phyloP scores from a whole-genome alignment of 2,113 vertebrate genomes.

The Paracanthobrama guichenoti region DNA sequence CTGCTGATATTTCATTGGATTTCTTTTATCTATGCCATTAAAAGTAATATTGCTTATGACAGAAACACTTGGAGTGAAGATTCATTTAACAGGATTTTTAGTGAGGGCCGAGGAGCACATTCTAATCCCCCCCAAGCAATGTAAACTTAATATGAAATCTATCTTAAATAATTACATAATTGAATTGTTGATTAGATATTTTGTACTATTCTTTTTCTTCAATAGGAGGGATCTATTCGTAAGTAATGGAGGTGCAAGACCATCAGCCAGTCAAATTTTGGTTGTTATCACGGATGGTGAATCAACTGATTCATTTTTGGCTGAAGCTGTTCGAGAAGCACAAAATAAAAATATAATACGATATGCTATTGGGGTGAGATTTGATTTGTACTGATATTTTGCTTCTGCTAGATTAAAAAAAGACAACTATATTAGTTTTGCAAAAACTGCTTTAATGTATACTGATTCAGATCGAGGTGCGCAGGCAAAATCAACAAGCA shows the following conservation, averaged over 20 bases:
- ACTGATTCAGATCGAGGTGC: too few relatives aligned
- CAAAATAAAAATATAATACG: conserved; percentile 50
- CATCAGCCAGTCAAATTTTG: conserved; percentile 63
- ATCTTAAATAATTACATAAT: background rate
- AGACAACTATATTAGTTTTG: too few relatives aligned
- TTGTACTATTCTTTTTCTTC: background rate
- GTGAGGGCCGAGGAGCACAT: background rate
- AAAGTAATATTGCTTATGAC: background rate
- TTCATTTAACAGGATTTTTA: too few relatives aligned
- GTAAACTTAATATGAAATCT: background rate
- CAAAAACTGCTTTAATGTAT: too few relatives aligned
- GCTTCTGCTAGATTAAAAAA: too few relatives aligned
- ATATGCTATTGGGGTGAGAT: conserved; percentile 73
- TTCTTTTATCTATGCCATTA: background rate
- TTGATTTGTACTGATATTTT: background rate
- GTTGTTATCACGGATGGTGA: conserved; percentile 75
- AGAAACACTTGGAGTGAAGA: background rate
- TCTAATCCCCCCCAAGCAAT: too few relatives aligned
- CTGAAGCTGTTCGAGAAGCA: accelerated
- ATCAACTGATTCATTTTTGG: accelerated
- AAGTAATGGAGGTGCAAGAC: background rate
- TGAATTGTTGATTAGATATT: background rate
- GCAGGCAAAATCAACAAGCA: too few relatives aligned
- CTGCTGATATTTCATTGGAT: background rate
- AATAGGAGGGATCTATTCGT: conserved; percentile 53